Percentiles rank a stretch among this genome's conserved stretches.
phyloP scores from a whole-genome alignment of 1,140 invertebrate species.

The Magallana gigas region DNA sequence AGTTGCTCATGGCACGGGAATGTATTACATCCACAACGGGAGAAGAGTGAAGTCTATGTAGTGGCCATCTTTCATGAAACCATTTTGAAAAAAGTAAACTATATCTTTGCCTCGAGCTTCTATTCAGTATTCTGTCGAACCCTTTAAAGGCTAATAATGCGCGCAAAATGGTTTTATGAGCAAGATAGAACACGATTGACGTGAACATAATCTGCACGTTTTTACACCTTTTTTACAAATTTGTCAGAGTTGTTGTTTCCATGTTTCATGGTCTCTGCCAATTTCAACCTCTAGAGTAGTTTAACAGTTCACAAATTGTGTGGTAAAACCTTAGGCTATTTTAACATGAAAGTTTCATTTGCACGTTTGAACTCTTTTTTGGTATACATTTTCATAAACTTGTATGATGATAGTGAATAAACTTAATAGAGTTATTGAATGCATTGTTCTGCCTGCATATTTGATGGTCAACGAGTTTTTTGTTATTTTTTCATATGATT shows the following conservation, averaged over 20 bases:
- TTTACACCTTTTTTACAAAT: slow-evolving; percentile 32
- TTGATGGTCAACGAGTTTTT: not conserved
- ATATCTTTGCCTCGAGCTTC: not conserved
- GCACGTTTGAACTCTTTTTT: slow-evolving; percentile 28
- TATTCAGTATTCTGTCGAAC: not conserved
- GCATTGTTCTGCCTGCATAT: slow-evolving; percentile 32
- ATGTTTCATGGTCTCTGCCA: slow-evolving; percentile 27
- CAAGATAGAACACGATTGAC: slow-evolving; percentile 15
- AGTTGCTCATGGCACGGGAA: not conserved
- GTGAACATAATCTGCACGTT: slow-evolving; percentile 25
- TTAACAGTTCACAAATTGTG: slow-evolving; percentile 38
- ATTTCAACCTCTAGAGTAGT: slow-evolving; percentile 35
- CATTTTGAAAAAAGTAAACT: slow-evolving; percentile 23
- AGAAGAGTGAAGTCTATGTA: slow-evolving; percentile 6
- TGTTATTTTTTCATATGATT: slow-evolving; percentile 21
- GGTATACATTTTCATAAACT: slow-evolving; percentile 17
- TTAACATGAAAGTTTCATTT: slow-evolving; percentile 33
- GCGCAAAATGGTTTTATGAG: slow-evolving; percentile 35
- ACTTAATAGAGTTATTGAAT: slow-evolving; percentile 21
- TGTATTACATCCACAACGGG: not conserved
- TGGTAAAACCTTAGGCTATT: slow-evolving; percentile 30
- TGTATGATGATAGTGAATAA: slow-evolving; percentile 32
- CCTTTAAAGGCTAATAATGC: not conserved
- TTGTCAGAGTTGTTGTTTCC: slow-evolving; percentile 12
- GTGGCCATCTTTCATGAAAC: slow-evolving; percentile 27